Conservation (phyloP, 2,888 invertebrate genomes). For the Eumacrocentrus americanus region DNA sequence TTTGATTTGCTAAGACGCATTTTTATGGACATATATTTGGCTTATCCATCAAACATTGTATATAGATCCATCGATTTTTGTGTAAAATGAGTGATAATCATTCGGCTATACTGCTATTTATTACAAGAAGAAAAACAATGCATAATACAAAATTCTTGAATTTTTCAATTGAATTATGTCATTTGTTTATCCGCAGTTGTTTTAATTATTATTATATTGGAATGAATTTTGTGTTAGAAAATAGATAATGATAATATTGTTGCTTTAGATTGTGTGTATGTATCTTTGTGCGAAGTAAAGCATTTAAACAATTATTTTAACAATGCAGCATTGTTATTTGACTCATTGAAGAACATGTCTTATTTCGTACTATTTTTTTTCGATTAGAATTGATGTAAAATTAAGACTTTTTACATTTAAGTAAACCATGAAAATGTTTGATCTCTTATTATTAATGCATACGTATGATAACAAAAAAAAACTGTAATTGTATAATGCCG, state of each 20-base stretch:
- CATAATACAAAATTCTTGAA: slow-evolving; percentile 14
- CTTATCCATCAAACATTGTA: background rate
- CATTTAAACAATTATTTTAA: too few species aligned
- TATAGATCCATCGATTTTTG: background rate
- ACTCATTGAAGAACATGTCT: background rate
- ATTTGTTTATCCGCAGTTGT: background rate
- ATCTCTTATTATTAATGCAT: slow-evolving; percentile 49
- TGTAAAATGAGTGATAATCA: background rate
- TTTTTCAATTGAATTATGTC: background rate
- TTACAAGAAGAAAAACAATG: slow-evolving; percentile 15
- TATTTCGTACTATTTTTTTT: background rate
- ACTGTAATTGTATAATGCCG: background rate
- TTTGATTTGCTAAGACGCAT: too few species aligned
- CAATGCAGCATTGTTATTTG: background rate
- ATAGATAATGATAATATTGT: too few species aligned
- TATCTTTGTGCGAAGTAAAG: background rate
- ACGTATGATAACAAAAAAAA: slow-evolving; percentile 1
- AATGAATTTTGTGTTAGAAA: background rate
- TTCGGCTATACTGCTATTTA: slow-evolving; percentile 9
- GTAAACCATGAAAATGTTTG: slow-evolving; percentile 52
- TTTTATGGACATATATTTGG: background rate
- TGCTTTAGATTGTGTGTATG: background rate
- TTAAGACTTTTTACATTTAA: slow-evolving; percentile 39
- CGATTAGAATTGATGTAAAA: slow-evolving; percentile 1
- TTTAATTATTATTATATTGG: background rate